Evolutionary conservation across 1,140 invertebrate genomes (phyloP).

Genomic region (Aricia agestis): DNA sequence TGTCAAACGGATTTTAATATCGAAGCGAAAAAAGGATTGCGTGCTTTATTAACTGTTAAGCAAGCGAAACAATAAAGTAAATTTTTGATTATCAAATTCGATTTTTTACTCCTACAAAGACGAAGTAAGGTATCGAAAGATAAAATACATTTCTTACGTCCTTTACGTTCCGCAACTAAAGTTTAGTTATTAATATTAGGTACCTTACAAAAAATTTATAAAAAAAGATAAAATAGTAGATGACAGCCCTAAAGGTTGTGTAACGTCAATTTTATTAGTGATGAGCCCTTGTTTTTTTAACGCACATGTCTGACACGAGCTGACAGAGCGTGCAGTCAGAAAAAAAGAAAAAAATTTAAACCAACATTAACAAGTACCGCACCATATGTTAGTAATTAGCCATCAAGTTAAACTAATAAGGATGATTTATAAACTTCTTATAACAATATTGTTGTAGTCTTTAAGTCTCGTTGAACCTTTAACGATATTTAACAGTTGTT

Average conservation of each 20-base stretch:
- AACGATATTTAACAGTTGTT: background rate
- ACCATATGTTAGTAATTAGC: conserved; percentile 34
- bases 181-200: too few relatives aligned
- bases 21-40: background rate
- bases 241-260: background rate
- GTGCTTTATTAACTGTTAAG: background rate
- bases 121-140: too few relatives aligned
- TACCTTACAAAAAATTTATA: too few relatives aligned
- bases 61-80: background rate
- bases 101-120: too few relatives aligned
- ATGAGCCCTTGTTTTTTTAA: background rate
- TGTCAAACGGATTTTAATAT: background rate
- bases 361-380: conserved; percentile 36
- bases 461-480: background rate
- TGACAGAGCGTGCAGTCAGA: conserved; percentile 40
- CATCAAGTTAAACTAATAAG: conserved; percentile 31
- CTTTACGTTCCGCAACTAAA: too few relatives aligned
- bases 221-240: background rate
- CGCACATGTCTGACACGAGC: conserved; percentile 43
- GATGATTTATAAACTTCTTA: conserved; percentile 29
- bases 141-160: too few relatives aligned
- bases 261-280: background rate
- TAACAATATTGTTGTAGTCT: background rate
- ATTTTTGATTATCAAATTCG: too few relatives aligned
- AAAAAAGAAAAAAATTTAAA: conserved; percentile 24